Percentiles rank a stretch among this genome's conserved stretches.
Evolutionary conservation across 2,113 vertebrate genomes (phyloP).

Genomic region (Circaetus gallicus): DNA sequence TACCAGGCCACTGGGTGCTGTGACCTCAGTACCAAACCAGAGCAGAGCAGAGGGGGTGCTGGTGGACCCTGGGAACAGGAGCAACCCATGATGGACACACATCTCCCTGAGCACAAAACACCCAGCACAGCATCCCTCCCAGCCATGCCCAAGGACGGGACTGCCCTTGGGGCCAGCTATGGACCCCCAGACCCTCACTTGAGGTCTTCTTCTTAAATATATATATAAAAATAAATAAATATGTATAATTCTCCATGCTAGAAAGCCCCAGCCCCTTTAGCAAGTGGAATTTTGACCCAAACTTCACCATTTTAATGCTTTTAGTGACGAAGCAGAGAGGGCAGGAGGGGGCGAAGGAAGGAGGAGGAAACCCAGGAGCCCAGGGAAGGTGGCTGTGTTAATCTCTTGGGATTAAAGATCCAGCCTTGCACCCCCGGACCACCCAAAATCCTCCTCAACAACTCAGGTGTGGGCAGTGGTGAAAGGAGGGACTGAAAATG

Average conservation of each 20-base stretch:
- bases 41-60: background rate
- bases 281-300: background rate
- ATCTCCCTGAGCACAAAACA: background rate
- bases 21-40: background rate
- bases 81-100: background rate
- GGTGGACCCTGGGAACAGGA: background rate
- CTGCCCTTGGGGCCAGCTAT: background rate
- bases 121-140: background rate
- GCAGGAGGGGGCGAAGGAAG: background rate
- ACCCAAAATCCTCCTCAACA: background rate
- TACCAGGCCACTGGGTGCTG: rapidly evolving
- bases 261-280: background rate
- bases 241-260: background rate
- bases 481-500: background rate
- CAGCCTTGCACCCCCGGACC: background rate
- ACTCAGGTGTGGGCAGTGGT: too few species aligned
- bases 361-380: background rate
- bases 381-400: background rate
- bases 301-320: background rate
- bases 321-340: background rate
- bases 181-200: background rate
- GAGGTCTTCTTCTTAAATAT: background rate
- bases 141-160: background rate
- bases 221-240: background rate
- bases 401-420: background rate